Evolutionary conservation across 2,113 vertebrate species (phyloP), one percentile per base, ranked within the genome.

Genomic region (Hiodon alosoides): DNA sequence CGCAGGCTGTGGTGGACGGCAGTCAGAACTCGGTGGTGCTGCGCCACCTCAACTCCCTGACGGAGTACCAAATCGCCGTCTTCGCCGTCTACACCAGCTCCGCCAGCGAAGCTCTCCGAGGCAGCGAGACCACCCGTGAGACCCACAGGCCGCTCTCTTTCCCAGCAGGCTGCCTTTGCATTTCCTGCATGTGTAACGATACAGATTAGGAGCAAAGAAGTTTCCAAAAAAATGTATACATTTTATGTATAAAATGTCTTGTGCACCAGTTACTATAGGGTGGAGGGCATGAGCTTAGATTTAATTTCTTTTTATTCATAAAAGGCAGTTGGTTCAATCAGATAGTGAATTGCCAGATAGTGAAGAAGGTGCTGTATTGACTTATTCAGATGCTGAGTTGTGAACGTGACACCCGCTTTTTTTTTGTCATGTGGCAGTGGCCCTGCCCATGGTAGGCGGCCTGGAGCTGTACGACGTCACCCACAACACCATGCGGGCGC

Each of bases 51-150:
- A 96, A 96, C 93, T 96, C 97, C 62, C 78, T 94, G 73, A 98
- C 95, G 0, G 97, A 98, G 72, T 99, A 99, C 82, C 94, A 99
- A 87, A 84, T 99, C 74, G 94, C 96, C 0, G 92, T 99, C 0
- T 99, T 98, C 75, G 96, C 97, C 3, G 76, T 99, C 51, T 97
- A 97, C 68, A 77, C 90, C 58, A 97, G 90, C 54, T 86, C 93
- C 0, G 95, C 95, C 6, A 97, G 96, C 0, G 94, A 96, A 78
- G 97, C 91, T 2, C 92, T 99, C 11, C 89, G 95, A 57, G 97
- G 97, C 47, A 91, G 90, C 0, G 94, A 94, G 82, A 97, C 93
- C 58, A 99, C 97, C 4, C 67, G 97, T 99, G 76, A 75, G 95
- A 92, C 51, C 3, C 53, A 13, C 2, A 5, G 3, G 3, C 31